Percentiles rank a stretch among this genome's conserved stretches.
These are phyloP conservation scores for Poecilia gillii DNA, from an alignment of 2,797 vertebrate genomes.

Conservation along the genomic window DNA sequence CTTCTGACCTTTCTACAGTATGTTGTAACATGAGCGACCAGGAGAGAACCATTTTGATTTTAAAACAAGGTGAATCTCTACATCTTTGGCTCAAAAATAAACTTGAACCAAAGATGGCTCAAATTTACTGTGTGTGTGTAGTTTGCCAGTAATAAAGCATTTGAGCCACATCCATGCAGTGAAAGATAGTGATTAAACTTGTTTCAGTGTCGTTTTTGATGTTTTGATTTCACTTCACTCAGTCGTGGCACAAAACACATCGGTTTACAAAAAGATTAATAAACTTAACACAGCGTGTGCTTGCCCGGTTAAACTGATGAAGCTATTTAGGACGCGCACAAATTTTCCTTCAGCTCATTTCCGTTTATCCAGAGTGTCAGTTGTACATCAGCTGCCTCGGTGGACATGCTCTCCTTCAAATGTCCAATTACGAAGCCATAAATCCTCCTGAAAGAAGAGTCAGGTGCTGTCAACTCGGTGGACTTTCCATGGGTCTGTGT, in stretches of 20 bases:
- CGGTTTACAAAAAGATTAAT: not conserved
- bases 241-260: not conserved
- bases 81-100: not conserved
- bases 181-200: not conserved
- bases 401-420: slow-evolving; percentile 51
- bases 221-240: not conserved
- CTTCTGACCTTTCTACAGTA: not conserved
- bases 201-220: not conserved
- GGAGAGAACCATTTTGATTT: not conserved
- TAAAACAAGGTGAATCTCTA: not conserved
- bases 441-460: slow-evolving; percentile 68
- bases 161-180: not conserved
- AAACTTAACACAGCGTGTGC: not conserved
- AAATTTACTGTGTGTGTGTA: too few relatives aligned
- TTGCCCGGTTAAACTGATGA: slow-evolving; percentile 9
- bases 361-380: slow-evolving; percentile 50
- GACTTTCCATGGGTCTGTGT: slow-evolving; percentile 49
- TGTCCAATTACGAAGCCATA: slow-evolving; percentile 60
- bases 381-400: slow-evolving; percentile 59
- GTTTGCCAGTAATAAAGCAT: not conserved
- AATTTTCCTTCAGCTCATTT: slow-evolving; percentile 52
- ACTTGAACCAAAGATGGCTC: too few relatives aligned
- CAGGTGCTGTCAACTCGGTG: slow-evolving; percentile 57
- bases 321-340: slow-evolving; percentile 34
- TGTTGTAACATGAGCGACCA: not conserved